Percentiles rank a stretch among this genome's conserved stretches.
These are phyloP conservation scores for Rhinoderma darwinii DNA, from an alignment of 2,113 vertebrate species.

Conservation along the genomic window DNA sequence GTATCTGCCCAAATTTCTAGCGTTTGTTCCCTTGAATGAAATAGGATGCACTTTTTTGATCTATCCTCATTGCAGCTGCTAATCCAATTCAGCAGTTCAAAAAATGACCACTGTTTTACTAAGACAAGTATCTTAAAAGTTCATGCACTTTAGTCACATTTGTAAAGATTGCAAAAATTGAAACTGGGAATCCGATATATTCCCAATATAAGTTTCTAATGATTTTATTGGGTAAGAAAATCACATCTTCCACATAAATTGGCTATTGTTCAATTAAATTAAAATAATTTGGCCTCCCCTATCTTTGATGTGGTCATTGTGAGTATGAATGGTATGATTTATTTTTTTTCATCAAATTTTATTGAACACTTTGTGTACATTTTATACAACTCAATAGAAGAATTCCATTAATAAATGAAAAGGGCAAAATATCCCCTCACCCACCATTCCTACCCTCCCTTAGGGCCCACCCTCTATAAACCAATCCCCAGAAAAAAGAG, in stretches of 20 bases:
- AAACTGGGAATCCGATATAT: background rate
- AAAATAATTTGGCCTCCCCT: constrained; percentile 80
- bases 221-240: background rate
- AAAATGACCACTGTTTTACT: background rate
- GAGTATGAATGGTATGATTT: background rate
- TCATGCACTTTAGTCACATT: background rate
- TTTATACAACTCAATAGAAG: no score
- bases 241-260: constrained; percentile 55
- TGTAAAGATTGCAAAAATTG: background rate
- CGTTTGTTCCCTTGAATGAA: background rate
- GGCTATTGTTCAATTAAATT: constrained; percentile 74
- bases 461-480: no score
- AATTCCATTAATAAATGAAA: no score
- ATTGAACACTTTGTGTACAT: no score
- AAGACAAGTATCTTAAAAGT: background rate
- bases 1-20: background rate
- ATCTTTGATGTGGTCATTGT: constrained; percentile 38
- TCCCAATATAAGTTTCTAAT: background rate
- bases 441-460: no score
- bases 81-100: background rate
- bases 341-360: no score
- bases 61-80: background rate
- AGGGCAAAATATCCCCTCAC: no score
- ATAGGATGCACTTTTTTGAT: background rate
- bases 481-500: no score